A percentile compares a stretch with the other conserved stretches of the same genome.
phyloP scores from a whole-genome alignment of 2,888 invertebrate species.

The Agrotis puta region DNA sequence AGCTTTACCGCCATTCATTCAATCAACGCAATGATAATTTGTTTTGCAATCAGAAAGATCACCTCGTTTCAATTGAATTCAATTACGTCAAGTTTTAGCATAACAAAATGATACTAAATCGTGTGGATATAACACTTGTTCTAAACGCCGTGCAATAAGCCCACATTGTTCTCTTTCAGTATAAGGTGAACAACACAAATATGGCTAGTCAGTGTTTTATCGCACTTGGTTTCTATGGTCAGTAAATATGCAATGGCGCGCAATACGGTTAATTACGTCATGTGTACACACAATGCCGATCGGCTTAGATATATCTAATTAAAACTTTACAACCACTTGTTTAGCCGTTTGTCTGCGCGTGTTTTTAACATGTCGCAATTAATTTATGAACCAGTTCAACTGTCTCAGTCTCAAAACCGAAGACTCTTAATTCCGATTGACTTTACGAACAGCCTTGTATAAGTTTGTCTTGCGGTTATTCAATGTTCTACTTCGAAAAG shows the following conservation, averaged over 20 bases:
- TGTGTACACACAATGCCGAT: slow-evolving; percentile 63
- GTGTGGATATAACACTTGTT: slow-evolving; percentile 42
- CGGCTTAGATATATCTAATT: slow-evolving; percentile 58
- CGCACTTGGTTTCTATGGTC: slow-evolving; percentile 73
- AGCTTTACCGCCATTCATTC: slow-evolving; percentile 24
- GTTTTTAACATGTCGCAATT: slow-evolving; percentile 26
- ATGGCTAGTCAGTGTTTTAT: slow-evolving; percentile 72
- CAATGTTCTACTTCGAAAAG: slow-evolving; percentile 42
- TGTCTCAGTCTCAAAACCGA: background rate
- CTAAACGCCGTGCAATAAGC: slow-evolving; percentile 48
- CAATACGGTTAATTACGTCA: slow-evolving; percentile 85
- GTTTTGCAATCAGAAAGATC: slow-evolving; percentile 32
- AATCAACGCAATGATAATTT: slow-evolving; percentile 44
- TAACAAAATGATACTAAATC: slow-evolving; percentile 38
- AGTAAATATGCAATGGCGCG: slow-evolving; percentile 81
- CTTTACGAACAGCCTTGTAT: slow-evolving; percentile 8
- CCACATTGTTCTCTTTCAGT: slow-evolving; percentile 67
- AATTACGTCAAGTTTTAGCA: slow-evolving; percentile 50
- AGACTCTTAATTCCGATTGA: slow-evolving; percentile 1
- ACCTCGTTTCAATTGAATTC: slow-evolving; percentile 50
- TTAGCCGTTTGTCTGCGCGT: slow-evolving; percentile 37
- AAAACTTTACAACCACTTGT: slow-evolving; percentile 42
- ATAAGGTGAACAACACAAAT: slow-evolving; percentile 69
- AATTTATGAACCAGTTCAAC: slow-evolving; percentile 19
- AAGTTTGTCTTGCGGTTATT: slow-evolving; percentile 38